Conservation (phyloP, 2,113 vertebrate species). For the Guaruba guarouba region DNA sequence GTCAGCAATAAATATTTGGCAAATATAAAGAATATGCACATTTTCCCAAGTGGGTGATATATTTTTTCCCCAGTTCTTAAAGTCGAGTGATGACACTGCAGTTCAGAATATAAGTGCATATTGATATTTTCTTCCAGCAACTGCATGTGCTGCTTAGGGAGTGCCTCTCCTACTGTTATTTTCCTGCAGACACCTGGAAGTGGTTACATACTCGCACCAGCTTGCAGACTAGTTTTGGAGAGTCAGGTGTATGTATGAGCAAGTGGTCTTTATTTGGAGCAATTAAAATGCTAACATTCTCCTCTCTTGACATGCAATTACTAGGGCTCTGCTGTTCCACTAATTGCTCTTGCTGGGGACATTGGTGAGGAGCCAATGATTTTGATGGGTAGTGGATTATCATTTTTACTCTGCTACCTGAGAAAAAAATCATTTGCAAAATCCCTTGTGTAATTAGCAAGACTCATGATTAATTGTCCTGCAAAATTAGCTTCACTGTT, state of each 20-base stretch:
- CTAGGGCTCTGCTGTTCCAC: constrained; percentile 88
- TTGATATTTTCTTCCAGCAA: constrained; percentile 78
- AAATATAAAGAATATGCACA: constrained; percentile 84
- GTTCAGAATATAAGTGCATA: constrained; percentile 76
- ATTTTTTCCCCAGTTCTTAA: constrained; percentile 67
- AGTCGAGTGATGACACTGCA: constrained; percentile 80
- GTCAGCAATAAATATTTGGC: constrained; percentile 78
- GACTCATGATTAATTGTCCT: constrained; percentile 99
- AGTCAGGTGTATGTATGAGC: constrained; percentile 86
- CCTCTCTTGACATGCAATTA: constrained; percentile 95
- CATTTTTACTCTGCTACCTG: constrained; percentile 93
- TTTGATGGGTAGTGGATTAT: constrained; percentile 94
- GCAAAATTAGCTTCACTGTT: constrained; percentile 99
- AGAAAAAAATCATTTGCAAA: constrained; percentile 97
- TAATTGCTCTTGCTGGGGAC: constrained; percentile 97
- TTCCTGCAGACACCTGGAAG: constrained; percentile 90
- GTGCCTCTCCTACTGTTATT: constrained; percentile 76
- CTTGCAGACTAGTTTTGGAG: constrained; percentile 79
- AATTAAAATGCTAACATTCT: constrained; percentile 94
- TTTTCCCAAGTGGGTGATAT: constrained; percentile 77
- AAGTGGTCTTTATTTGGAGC: constrained; percentile 89
- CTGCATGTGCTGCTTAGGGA: constrained; percentile 61
- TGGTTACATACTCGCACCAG: constrained; percentile 74
- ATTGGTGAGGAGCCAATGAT: constrained; percentile 95
- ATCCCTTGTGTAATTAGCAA: constrained; percentile 99